Evolutionary conservation across 2,113 vertebrate genomes (phyloP).

Genomic region (Ondatra zibethicus): DNA sequence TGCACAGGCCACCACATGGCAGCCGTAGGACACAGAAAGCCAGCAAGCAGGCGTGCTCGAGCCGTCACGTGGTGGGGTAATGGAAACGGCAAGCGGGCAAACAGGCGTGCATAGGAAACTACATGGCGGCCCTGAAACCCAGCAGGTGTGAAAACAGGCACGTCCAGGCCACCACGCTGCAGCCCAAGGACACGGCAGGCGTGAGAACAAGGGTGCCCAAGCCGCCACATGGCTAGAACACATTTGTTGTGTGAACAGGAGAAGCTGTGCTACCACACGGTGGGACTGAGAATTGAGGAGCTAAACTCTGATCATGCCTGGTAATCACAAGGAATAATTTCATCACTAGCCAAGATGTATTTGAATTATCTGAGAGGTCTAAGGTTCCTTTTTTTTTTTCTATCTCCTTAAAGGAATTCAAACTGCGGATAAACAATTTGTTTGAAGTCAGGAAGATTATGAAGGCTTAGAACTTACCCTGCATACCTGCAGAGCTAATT

Average conservation of each 20-base stretch:
- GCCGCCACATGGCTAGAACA: background rate
- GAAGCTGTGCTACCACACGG: background rate
- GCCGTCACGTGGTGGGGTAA: background rate
- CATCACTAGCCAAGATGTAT: conserved; percentile 6
- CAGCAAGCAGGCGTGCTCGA: background rate
- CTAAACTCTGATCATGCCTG: background rate
- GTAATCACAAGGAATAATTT: background rate
- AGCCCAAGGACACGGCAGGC: too few relatives aligned
- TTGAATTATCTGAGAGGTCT: background rate
- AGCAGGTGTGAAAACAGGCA: too few relatives aligned
- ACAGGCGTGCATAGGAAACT: background rate
- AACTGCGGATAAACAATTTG: conserved; percentile 27
- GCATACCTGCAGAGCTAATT: conserved; percentile 38
- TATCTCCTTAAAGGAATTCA: conserved; percentile 45
- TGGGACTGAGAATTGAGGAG: background rate
- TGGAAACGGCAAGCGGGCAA: background rate
- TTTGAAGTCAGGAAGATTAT: conserved; percentile 11
- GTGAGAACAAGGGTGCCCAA: background rate
- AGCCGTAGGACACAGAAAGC: background rate
- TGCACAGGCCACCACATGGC: background rate
- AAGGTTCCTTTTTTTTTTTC: background rate
- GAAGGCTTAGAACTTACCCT: conserved; percentile 30
- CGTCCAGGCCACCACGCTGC: background rate
- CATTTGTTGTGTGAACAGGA: background rate
- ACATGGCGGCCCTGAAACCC: background rate